A percentile compares a stretch with the other conserved stretches of the same genome.
Conservation (phyloP, 2,797 vertebrate species). For the Sitta carolinensis region DNA sequence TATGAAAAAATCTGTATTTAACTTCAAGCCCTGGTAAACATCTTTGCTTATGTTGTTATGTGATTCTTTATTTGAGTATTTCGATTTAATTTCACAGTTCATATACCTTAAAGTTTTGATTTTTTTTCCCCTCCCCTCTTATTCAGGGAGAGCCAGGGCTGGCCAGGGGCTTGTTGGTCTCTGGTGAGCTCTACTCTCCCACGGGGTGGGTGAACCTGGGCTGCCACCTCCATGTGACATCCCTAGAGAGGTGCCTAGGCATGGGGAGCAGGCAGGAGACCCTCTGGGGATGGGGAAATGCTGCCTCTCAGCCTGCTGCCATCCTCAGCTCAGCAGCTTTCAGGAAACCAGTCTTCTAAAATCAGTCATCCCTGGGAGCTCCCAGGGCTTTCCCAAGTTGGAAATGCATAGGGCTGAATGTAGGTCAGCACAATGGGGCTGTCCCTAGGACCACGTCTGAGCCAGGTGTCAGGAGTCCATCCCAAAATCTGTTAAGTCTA, state of each 20-base stretch:
- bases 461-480: not conserved
- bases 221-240: not conserved
- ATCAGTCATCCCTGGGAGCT: not conserved
- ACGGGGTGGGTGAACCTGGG: not conserved
- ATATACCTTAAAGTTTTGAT: slow-evolving; percentile 81
- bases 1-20: slow-evolving; percentile 84
- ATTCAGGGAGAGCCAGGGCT: slow-evolving; percentile 31
- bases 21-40: slow-evolving; percentile 84
- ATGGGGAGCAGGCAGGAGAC: not conserved
- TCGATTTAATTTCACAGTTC: slow-evolving; percentile 84
- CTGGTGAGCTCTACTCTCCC: not conserved
- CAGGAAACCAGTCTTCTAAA: not conserved
- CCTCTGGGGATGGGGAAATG: not conserved
- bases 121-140: slow-evolving; percentile 38
- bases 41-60: slow-evolving; percentile 80
- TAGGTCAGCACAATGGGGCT: not conserved
- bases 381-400: not conserved
- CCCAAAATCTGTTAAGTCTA: not conserved
- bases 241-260: not conserved
- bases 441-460: not conserved
- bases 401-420: not conserved
- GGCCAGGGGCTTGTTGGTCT: not conserved
- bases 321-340: not conserved
- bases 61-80: slow-evolving; percentile 80
- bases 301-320: not conserved